Evolutionary conservation across 1,140 invertebrate species (phyloP).

Genomic region (Proctacanthus coquilletti): DNA sequence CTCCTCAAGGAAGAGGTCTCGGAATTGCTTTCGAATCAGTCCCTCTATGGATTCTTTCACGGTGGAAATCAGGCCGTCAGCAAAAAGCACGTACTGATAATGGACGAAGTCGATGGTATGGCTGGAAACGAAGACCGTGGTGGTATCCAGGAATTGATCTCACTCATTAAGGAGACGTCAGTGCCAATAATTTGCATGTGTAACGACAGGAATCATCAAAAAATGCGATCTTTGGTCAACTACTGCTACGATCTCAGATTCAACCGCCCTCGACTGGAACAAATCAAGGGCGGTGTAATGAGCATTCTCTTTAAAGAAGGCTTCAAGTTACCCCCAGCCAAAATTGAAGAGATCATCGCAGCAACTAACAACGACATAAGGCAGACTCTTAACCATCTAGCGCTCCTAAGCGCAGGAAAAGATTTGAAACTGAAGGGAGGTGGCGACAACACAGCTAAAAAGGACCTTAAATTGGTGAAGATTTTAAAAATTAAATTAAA

Average conservation of each 20-base stretch:
- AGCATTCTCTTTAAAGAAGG: constrained; percentile 85
- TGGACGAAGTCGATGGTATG: constrained; percentile 99
- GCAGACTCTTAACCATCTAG: constrained; percentile 79
- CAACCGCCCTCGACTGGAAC: constrained; percentile 64
- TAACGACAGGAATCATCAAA: constrained; percentile 88
- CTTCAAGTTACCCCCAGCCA: constrained; percentile 61
- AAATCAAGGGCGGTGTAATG: constrained; percentile 85
- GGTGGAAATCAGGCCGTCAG: constrained; percentile 35
- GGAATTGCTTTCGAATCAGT: constrained; percentile 57
- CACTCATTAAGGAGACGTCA: constrained; percentile 75
- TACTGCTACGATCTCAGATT: constrained; percentile 91
- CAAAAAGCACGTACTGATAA: constrained; percentile 79
- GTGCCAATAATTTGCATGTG: constrained; percentile 98
- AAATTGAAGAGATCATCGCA: constrained; percentile 68
- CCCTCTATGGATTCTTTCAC: constrained; percentile 44
- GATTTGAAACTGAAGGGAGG: constrained; percentile 35
- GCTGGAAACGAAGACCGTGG: constrained; percentile 98
- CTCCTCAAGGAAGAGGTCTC: constrained; percentile 69
- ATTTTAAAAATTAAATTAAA: neutral
- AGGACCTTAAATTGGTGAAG: constrained; percentile 67
- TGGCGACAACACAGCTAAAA: constrained; percentile 38
- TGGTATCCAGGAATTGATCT: constrained; percentile 87
- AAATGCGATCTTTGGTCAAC: constrained; percentile 85
- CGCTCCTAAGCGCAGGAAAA: constrained; percentile 51
- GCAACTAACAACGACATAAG: constrained; percentile 86